Evolutionary conservation across 1,140 invertebrate species (phyloP), one percentile per base, ranked within the genome.

Genomic region (Campoletis sonorensis): DNA sequence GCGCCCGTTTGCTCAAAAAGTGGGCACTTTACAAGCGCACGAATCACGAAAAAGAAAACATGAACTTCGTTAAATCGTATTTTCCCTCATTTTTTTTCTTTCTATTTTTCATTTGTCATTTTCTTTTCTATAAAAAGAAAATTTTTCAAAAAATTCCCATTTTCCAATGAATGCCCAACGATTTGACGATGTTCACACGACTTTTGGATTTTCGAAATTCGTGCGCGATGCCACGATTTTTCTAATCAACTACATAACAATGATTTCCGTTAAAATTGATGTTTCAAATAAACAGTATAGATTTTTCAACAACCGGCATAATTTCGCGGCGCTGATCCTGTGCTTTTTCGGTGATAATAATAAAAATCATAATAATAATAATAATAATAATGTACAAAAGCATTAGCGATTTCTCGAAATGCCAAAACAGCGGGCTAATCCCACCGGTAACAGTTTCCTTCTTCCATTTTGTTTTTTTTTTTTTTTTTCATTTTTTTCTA

Each of bases 231-330:
- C 40, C 40, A 27, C 40, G 26, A 51, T 71, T 79, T n/a, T 79
- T 85, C 79, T 85, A 85, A 75, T 79, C 76, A 88, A 86, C 85
- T 89, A 90, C 80, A 87, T 89, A 89, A 89, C 88, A 89, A 88
- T 84, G 78, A 79, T 82, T 87, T 85, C 79, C 84, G 80, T 85
- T 86, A 86, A 75, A 87, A 79, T 86, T 80, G 70, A 64, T 54
- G 51, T 80, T 72, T 64, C 21, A 78, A 87, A 87, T 85, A 84
- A 88, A 88, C 83, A 86, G 58, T 82, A 83, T 84, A 76, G 82
- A 87, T 85, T 86, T 84, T 64, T 77, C 83, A 87, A 88, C 85
- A 87, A 87, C 84, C 85, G 84, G 77, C 76, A 87, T 85, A 86
- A 83, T 85, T 79, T 81, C 54, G 54, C 80, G 73, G 76, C 83